These are phyloP conservation scores for Nineta flava DNA, from an alignment of 2,888 invertebrate species.

Conservation along the genomic window DNA sequence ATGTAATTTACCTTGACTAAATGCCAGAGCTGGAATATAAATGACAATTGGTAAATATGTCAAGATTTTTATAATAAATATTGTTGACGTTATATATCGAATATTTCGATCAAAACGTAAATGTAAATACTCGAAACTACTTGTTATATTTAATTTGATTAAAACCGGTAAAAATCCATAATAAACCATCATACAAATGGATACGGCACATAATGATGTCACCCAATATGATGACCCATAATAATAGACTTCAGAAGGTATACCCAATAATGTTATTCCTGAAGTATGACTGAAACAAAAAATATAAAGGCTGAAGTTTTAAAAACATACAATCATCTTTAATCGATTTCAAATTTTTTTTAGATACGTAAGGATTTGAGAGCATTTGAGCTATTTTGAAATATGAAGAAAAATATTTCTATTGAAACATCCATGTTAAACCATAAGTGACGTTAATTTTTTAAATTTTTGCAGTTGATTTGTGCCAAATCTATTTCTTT, in stretches of 20 bases:
- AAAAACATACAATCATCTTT: too few species aligned
- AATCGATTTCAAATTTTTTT: too few species aligned
- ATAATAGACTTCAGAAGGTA: constrained; percentile 58
- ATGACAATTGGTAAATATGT: constrained; percentile 47
- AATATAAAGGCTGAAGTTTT: too few species aligned
- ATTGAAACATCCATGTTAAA: too few species aligned
- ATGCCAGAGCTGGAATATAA: constrained; percentile 52
- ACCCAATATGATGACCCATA: constrained; percentile 49
- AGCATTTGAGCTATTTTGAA: too few species aligned
- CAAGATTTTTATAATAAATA: constrained; percentile 40
- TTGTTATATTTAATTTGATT: constrained; percentile 50
- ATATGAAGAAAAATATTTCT: too few species aligned
- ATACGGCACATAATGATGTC: constrained; percentile 26
- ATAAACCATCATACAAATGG: constrained; percentile 14
- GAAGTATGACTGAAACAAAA: constrained; percentile 45
- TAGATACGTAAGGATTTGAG: too few species aligned
- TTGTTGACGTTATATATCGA: constrained; percentile 39
- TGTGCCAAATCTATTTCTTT: too few species aligned
- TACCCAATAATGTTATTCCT: constrained; percentile 55
- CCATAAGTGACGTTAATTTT: too few species aligned
- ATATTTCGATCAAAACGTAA: constrained; percentile 43
- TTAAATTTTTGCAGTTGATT: too few species aligned
- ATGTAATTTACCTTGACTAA: constrained; percentile 44
- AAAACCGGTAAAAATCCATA: constrained; percentile 42
- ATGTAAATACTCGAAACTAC: constrained; percentile 52